A percentile compares a stretch with the other conserved stretches of the same genome.
phyloP scores from a whole-genome alignment of 2,113 vertebrate genomes.

The Phylloscopus trochilus region DNA sequence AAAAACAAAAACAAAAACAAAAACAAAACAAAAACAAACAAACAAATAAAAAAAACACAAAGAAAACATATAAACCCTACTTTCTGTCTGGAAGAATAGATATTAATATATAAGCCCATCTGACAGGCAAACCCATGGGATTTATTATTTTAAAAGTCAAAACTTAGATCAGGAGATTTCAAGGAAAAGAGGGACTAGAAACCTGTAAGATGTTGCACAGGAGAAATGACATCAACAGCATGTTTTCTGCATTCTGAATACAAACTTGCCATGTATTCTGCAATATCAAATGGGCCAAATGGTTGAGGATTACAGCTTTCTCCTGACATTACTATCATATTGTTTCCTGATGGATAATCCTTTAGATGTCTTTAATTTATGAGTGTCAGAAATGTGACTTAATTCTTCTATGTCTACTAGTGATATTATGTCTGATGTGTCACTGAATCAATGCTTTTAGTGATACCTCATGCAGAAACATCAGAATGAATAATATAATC shows the following conservation, averaged over 20 bases:
- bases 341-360: not conserved
- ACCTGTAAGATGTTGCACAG: not conserved
- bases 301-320: not conserved
- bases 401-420: not conserved
- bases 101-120: not conserved
- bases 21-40: not conserved
- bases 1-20: not conserved
- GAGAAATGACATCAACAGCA: not conserved
- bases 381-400: not conserved
- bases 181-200: not conserved
- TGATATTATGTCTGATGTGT: not conserved
- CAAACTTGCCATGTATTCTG: not conserved
- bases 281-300: not conserved
- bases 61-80: not conserved
- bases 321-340: not conserved
- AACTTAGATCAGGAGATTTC: not conserved
- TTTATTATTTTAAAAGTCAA: not conserved
- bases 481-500: not conserved
- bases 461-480: not conserved
- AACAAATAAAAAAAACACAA: not conserved
- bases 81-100: not conserved
- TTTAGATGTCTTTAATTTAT: not conserved
- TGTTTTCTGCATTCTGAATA: not conserved
- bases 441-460: not conserved
- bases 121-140: not conserved